Evolutionary conservation across 2,113 vertebrate genomes (phyloP).

Genomic region (Leucosticte australis): DNA sequence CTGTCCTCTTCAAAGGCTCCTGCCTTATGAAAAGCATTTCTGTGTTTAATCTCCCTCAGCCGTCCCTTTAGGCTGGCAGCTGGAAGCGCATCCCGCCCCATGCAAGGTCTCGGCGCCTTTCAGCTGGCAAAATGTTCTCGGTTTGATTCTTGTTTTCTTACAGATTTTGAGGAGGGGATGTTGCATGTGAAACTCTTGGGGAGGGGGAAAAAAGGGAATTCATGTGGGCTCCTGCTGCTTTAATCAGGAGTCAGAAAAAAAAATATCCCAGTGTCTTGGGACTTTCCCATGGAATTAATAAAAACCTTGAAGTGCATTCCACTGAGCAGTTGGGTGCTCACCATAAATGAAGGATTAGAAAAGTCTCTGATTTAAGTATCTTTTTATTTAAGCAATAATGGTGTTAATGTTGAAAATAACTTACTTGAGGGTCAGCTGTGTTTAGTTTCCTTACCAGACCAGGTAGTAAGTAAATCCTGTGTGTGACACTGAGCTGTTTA

Average conservation of each 20-base stretch:
- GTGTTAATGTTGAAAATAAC: background rate
- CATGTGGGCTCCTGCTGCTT: background rate
- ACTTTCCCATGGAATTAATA: background rate
- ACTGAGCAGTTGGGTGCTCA: background rate
- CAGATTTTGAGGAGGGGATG: background rate
- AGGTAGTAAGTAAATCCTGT: background rate
- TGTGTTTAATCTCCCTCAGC: conserved; percentile 13
- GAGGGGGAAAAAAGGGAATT: background rate
- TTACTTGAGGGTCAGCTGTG: background rate
- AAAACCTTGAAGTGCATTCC: background rate
- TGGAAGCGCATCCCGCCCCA: background rate
- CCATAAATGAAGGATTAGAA: background rate
- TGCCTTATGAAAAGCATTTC: conserved; percentile 48
- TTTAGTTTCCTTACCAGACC: background rate
- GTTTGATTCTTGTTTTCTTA: background rate
- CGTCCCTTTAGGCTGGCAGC: conserved; percentile 24
- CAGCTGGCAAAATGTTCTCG: background rate
- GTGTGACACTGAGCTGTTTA: background rate
- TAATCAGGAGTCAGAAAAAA: conserved; percentile 17
- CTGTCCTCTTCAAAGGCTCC: conserved; percentile 5
- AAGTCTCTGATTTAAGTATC: background rate
- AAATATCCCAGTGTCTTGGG: background rate
- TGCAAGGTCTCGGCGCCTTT: background rate
- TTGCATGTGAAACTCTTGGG: background rate
- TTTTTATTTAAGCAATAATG: background rate